phyloP scores from a whole-genome alignment of 64 coral and sea anemone species.

The Cladopsammia gracilis region DNA sequence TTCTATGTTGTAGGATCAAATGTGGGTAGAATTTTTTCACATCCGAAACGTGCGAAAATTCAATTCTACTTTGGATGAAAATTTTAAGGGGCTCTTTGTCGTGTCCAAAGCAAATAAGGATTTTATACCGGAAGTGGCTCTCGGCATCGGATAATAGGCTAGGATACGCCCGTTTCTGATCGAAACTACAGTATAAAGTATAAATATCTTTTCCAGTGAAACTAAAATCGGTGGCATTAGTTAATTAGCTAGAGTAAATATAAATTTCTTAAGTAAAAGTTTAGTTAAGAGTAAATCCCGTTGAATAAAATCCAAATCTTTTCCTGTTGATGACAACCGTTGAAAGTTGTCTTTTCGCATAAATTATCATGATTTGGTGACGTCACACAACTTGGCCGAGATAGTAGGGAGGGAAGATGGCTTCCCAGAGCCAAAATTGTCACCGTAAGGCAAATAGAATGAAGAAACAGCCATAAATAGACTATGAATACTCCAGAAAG shows the following conservation, averaged over 20 bases:
- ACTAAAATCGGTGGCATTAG: background rate
- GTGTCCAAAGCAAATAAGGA: background rate
- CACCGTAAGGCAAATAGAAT: constrained; percentile 98
- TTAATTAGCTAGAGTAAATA: background rate
- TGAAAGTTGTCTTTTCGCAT: constrained; percentile 38
- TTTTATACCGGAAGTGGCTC: constrained; percentile 20
- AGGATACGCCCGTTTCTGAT: background rate
- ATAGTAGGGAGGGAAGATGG: constrained; percentile 83
- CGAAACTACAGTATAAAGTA: background rate
- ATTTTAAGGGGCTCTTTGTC: background rate
- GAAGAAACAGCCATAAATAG: constrained; percentile 82
- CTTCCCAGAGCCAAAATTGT: constrained; percentile 92
- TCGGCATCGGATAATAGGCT: background rate
- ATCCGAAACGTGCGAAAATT: constrained; percentile 15
- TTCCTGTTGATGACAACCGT: constrained; percentile 18
- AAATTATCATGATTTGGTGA: constrained; percentile 94
- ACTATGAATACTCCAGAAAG: constrained; percentile 95
- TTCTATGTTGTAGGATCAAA: background rate
- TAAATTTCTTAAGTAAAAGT: background rate
- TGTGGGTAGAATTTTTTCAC: background rate
- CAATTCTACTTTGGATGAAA: background rate
- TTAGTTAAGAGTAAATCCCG: background rate
- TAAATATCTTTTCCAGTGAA: background rate
- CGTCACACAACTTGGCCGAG: constrained; percentile 67
- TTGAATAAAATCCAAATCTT: background rate